Evolutionary conservation across 2,888 invertebrate species (phyloP).

Genomic region (Saturnia pavonia): DNA sequence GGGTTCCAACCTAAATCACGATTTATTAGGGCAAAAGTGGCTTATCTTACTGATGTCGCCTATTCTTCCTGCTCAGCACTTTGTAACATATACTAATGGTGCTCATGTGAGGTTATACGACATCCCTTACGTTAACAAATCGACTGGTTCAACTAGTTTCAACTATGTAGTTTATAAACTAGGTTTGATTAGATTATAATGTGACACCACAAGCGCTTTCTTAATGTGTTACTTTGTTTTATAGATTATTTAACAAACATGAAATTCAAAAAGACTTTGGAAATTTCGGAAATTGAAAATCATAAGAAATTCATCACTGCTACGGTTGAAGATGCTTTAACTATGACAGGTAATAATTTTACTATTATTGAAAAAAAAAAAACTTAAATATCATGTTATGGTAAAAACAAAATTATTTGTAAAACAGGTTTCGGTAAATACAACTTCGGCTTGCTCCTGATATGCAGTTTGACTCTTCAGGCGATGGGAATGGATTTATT

Average conservation of each 20-base stretch:
- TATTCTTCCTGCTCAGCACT: neutral
- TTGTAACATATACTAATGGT: neutral
- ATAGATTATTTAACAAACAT: constrained; percentile 24
- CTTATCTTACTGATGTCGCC: neutral
- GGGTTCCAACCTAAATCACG: neutral
- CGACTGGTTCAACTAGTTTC: too few relatives aligned
- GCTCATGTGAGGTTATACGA: neutral
- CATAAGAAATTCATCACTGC: constrained; percentile 44
- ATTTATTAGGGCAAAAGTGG: neutral
- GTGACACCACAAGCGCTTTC: neutral
- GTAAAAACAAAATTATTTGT: neutral
- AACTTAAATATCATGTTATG: neutral
- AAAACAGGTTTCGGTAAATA: constrained; percentile 73
- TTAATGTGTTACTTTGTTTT: neutral
- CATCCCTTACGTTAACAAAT: neutral
- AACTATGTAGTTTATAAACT: too few relatives aligned
- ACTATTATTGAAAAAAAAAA: neutral
- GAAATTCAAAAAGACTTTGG: constrained; percentile 41
- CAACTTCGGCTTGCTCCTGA: constrained; percentile 65
- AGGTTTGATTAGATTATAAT: neutral
- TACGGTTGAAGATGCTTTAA: constrained; percentile 65
- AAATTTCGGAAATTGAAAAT: constrained; percentile 45
- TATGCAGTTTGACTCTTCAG: constrained; percentile 73
- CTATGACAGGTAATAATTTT: constrained; percentile 55
- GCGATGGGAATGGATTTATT: constrained; percentile 78